Evolutionary conservation across 1,140 invertebrate genomes (phyloP), one percentile per base, ranked within the genome.

Genomic region (Drosophila persimilis): DNA sequence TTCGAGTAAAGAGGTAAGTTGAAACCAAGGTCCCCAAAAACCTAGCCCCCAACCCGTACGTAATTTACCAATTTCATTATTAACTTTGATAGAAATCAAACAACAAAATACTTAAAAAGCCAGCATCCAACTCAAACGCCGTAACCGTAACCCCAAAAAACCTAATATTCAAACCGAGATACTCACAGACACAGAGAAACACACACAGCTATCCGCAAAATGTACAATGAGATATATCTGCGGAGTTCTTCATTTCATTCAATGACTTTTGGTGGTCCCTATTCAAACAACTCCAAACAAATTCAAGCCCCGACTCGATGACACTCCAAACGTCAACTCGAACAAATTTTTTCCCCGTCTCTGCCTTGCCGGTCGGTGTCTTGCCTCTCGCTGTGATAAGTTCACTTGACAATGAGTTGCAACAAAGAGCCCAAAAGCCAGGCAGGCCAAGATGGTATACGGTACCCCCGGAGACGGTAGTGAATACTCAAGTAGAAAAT

Each of bases 371-470:
- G 43, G 61, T 11, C 64, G 73, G 66, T 71, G 58, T 73, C 67
- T 64, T 54, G 53, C 46, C 71, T 60, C 66, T 71, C 41, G 35
- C 51, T 48, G 44, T 69, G 80, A 88, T 88, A 88, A 88, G 83
- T 88, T 88, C 79, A 89, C 83, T 88, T 88, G 83, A 88, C 83
- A 88, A 88, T 88, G 83, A 88, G 84, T 88, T 88, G 83, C 83
- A 88, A 88, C 84, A 83, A 86, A 84, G 78, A 54, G 60, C 73
- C 77, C 64, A 85, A 63, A 79, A 73, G 74, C 62, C 71, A 62
- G 57, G 4, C 24, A 26, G 24, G 17, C 46, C 65, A 64, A 71
- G 48, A 63, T 63, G 69, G 62, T 62, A 67, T 20, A 20, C 1
- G 20, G 20, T 20, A 20, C 20, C 72, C 47, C 57, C 45, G 43